Percentiles rank a stretch among this genome's conserved stretches.
Conservation (phyloP, 2,888 invertebrate species). For the Pollenia angustigena region DNA sequence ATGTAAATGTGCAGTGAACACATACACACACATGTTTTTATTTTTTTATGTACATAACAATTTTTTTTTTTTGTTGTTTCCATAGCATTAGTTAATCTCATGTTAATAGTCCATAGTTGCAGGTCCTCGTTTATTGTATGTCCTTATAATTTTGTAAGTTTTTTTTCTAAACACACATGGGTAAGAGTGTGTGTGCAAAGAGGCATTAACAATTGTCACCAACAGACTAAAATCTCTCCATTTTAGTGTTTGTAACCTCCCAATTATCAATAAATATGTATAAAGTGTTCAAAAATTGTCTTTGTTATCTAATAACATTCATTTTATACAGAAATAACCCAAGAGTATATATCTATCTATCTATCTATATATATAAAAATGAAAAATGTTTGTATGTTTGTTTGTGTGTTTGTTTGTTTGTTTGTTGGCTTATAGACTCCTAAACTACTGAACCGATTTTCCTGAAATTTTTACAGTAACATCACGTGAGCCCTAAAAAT, state of each 20-base stretch:
- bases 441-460: too few relatives aligned
- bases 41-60: neutral
- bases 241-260: conserved; percentile 48
- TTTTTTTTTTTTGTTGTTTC: conserved; percentile 25
- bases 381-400: too few relatives aligned
- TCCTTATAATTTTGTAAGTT: neutral
- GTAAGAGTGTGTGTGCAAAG: neutral
- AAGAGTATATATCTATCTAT: too few relatives aligned
- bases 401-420: too few relatives aligned
- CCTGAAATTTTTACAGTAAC: too few relatives aligned
- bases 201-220: conserved; percentile 43
- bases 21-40: too few relatives aligned
- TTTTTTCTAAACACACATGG: neutral
- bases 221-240: conserved; percentile 41
- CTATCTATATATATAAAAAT: too few relatives aligned
- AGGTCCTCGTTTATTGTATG: neutral
- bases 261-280: conserved; percentile 30
- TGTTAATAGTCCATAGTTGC: neutral
- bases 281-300: too few relatives aligned
- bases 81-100: conserved; percentile 57
- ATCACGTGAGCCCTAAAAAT: too few relatives aligned
- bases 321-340: neutral
- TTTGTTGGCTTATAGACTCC: too few relatives aligned
- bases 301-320: neutral
- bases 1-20: neutral